phyloP scores from a whole-genome alignment of 2,113 vertebrate species.

The Burhinus bistriatus region DNA sequence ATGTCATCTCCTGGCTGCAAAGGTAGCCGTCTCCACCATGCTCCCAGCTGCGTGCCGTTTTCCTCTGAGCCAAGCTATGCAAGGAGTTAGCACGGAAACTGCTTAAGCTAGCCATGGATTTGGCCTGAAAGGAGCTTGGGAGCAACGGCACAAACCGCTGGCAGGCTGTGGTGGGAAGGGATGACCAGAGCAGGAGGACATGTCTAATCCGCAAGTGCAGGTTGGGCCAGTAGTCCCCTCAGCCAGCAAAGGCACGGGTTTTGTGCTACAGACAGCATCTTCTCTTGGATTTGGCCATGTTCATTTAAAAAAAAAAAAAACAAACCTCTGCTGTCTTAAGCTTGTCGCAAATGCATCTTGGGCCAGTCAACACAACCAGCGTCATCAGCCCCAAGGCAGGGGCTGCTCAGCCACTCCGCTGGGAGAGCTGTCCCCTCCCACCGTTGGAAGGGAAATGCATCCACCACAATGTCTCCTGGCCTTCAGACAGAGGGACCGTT shows the following conservation, averaged over 20 bases:
- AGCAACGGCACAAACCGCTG: not conserved
- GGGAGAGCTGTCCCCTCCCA: not conserved
- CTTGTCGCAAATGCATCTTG: not conserved
- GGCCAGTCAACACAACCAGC: not conserved
- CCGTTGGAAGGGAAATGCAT: not conserved
- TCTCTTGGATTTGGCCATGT: not conserved
- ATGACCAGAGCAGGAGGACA: not conserved
- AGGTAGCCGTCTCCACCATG: not conserved
- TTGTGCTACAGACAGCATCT: not conserved
- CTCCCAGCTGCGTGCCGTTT: not conserved
- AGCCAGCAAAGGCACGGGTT: not conserved
- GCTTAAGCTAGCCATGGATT: not conserved
- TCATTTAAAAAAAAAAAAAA: not conserved
- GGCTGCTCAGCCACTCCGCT: not conserved
- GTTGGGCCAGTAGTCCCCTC: not conserved
- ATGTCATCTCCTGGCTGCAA: not conserved
- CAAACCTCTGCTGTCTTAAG: not conserved
- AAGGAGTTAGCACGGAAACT: not conserved
- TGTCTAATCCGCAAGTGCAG: rapidly evolving
- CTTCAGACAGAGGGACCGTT: not conserved
- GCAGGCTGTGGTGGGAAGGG: not conserved
- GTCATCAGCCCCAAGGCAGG: not conserved
- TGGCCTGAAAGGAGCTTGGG: not conserved
- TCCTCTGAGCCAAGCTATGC: not conserved
- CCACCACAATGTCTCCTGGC: not conserved